Conservation (phyloP, 1,140 invertebrate species). For the Neuroterus valhalla region DNA sequence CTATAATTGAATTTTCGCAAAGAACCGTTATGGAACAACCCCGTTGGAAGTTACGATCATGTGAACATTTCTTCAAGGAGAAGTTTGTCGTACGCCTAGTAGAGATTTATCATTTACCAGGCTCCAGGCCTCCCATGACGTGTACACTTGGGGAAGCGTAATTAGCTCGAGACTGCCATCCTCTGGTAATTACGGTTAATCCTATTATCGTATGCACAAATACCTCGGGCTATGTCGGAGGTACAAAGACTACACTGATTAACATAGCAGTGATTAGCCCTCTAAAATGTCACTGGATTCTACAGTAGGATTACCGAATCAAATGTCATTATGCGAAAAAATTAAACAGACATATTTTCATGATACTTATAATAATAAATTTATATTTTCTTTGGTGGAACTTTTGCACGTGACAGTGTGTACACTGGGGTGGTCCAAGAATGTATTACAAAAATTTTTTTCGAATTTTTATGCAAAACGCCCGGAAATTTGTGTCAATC, state of each 20-base stretch:
- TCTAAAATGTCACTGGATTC: constrained; percentile 15
- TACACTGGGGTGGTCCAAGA: no score
- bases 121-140: constrained; percentile 53
- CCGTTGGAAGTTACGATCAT: constrained; percentile 7
- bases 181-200: constrained; percentile 56
- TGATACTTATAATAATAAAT: no score
- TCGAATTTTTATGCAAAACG: no score
- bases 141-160: constrained; percentile 52
- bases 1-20: constrained; percentile 2
- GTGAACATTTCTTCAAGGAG: constrained; percentile 39
- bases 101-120: constrained; percentile 55
- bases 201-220: constrained; percentile 46
- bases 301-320: not conserved
- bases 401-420: no score
- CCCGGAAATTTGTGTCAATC: no score
- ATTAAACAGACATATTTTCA: no score
- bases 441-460: no score
- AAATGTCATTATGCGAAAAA: not conserved
- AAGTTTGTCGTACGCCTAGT: constrained; percentile 38
- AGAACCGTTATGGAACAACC: constrained; percentile 15
- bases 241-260: constrained; percentile 25
- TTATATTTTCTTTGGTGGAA: no score
- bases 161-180: constrained; percentile 51
- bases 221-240: constrained; percentile 14
- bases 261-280: constrained; percentile 21